Evolutionary conservation across 2,888 invertebrate genomes (phyloP), one percentile per base, ranked within the genome.

Genomic region (Pollenia labialis): DNA sequence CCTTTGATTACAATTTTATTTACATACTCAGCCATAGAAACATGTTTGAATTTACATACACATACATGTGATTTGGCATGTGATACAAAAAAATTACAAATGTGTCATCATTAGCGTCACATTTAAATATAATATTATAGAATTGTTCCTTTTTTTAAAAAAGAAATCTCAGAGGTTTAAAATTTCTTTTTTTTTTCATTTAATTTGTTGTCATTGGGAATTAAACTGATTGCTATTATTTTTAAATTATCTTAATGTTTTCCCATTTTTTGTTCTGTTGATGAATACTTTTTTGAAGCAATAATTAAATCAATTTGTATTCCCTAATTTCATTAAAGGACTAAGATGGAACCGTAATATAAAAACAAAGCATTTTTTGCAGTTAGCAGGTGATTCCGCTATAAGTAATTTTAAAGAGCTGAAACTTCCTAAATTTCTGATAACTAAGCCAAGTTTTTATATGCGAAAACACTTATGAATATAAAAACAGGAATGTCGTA

Each of bases 101-200:
- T 74, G 74, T 74, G 58, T 16, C 58, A 74, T 74, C 74, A 60
- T 74, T 60, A 74, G 74, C 74, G 58, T 23, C 11, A 14, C n/a
- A 72, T 74, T 74, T 40, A 74, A 48, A 74, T 48, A 48, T 71
- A 52, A 42, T 71, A 56, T 54, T 69, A 7, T 52, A 12, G n/a
- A 52, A 16, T 2, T n/a, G 44, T 18, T 11, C 16, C 16, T 7
- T 46, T 14, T 32, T 50, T 23, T 14, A 60, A 74, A 2, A 11
- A 16, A 16, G 7, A 54, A 23, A 69, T 40, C 16, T 16, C n/a
- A 69, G 32, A 74, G 48, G 50, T 11, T 32, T 40, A 60, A 23
- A 2, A 23, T 23, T 23, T 23, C 2, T 32, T 32, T 32, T 32
- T 32, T 32, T 32, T 32, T 32, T 32, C 16, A 23, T 60, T 71